Base-by-base conservation (phyloP, 53 echinoderm and acorn worm species). In the Patiria pectinifera region DNA sequence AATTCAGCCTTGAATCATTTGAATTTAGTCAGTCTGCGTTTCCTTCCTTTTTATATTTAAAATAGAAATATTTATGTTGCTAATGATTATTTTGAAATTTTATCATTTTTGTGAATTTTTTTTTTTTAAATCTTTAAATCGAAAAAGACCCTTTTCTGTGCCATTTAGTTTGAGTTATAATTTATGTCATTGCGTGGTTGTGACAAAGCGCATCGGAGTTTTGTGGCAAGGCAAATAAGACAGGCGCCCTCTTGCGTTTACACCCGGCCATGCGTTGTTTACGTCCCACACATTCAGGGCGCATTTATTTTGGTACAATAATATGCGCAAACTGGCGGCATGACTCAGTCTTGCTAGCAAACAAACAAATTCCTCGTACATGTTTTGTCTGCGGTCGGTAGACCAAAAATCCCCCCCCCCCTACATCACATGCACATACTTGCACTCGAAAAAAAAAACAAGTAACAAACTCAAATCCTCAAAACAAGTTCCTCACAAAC, bases 301-400 rank as follows among this genome's bases (percentile, higher is more conserved):
- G 53, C 53, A 53, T 53, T 53, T 53, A 23, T 22, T 74, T 2
- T 74, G 4, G 24, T 74, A 35, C 6, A 2, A n/a, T 18, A 14
- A 66, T 66, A 7, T 66, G 14, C 66, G 66, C 6, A 6, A 66
- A 6, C 66, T 66, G 66, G 14, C 66, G 66, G 66, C 66, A 66
- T 18, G 15, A 11, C 15, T 66, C 66, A 12, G 12, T 60, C 60
- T 11, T 24, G 22, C 18, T 24, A 74, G 8, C 79, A 78, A 78
- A 23, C 85, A 71, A 22, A 9, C 47, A 75, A 48, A 71, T 71
- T 71, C 71, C 86, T 48, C 71, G 19, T 13, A 9, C 14, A 23
- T 86, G 86, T 86, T 86, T 86, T 74, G 86, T 86, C 86, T 86
- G 71, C 71, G 23, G 86, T n/a, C 86, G 75, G 76, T 86, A 48